phyloP scores from a whole-genome alignment of 2,888 invertebrate genomes.

The Epirrhoe tristata region DNA sequence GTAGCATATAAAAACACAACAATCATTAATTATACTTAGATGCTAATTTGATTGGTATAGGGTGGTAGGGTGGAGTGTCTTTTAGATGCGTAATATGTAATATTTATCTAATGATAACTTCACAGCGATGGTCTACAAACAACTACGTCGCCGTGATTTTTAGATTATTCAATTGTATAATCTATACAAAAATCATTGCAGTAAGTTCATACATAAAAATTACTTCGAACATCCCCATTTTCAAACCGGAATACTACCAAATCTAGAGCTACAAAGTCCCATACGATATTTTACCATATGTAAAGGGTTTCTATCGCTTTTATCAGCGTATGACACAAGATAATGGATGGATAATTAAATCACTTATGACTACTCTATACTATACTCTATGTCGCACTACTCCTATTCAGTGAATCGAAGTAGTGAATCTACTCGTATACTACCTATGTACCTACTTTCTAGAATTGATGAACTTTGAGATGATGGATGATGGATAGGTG shows the following conservation, averaged over 20 bases:
- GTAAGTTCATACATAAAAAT: background rate
- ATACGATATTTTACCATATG: background rate
- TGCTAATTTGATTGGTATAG: too few species aligned
- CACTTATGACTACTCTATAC: constrained; percentile 27
- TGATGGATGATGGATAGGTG: too few species aligned
- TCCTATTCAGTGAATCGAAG: background rate
- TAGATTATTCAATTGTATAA: background rate
- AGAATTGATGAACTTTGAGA: too few species aligned
- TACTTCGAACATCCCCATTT: background rate
- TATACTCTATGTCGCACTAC: too few species aligned
- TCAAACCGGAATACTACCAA: constrained; percentile 11
- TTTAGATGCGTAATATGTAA: too few species aligned
- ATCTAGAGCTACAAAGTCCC: background rate
- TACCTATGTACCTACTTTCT: too few species aligned
- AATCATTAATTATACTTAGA: background rate
- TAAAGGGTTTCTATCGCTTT: constrained; percentile 15
- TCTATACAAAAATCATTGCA: background rate
- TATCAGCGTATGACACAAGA: constrained; percentile 21
- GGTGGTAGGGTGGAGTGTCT: too few species aligned
- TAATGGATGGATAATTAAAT: constrained; percentile 27
- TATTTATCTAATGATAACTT: too few species aligned
- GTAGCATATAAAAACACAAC: background rate
- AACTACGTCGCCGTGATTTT: background rate
- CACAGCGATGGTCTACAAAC: too few species aligned
- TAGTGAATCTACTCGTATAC: background rate